Evolutionary conservation across 2,797 vertebrate species (phyloP).

Genomic region (Gymnodraco acuticeps): DNA sequence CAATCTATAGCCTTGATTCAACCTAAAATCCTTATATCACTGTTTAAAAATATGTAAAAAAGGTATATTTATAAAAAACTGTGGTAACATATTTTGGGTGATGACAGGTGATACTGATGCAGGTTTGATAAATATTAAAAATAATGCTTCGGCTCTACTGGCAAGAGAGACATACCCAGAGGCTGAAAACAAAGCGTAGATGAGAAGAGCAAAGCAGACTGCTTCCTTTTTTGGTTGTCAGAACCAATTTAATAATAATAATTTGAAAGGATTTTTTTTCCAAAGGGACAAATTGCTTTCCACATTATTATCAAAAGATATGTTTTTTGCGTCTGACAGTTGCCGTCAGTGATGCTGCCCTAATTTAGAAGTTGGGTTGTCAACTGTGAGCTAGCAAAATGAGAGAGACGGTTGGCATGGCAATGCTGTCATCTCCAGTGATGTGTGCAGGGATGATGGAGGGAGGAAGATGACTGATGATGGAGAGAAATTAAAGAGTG

Average conservation of each 20-base stretch:
- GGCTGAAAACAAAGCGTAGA: not conserved
- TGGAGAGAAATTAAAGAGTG: constrained; percentile 22
- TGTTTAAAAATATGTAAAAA: not conserved
- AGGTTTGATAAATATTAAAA: constrained; percentile 8
- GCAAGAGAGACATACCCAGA: not conserved
- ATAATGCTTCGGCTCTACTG: constrained; percentile 7
- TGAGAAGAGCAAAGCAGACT: not conserved
- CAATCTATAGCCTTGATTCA: not conserved
- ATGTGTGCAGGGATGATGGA: constrained; percentile 15
- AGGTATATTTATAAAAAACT: not conserved
- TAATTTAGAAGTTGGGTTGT: constrained; percentile 30
- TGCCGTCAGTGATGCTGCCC: constrained; percentile 11
- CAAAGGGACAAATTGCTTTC: constrained; percentile 1
- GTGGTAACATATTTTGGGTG: not conserved
- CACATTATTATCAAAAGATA: constrained; percentile 27
- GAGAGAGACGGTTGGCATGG: constrained; percentile 24
- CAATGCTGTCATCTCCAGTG: constrained; percentile 25
- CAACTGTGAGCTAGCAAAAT: constrained; percentile 36
- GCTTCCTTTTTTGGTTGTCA: not conserved
- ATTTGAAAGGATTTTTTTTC: constrained; percentile 2
- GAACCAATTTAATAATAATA: constrained; percentile 13
- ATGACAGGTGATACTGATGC: not conserved
- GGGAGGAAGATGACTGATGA: constrained; percentile 28
- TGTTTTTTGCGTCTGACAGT: constrained; percentile 30
- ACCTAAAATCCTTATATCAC: not conserved